A percentile compares a stretch with the other conserved stretches of the same genome.
Conservation (phyloP, 2,113 vertebrate species). For the Nesogale talazaci region DNA sequence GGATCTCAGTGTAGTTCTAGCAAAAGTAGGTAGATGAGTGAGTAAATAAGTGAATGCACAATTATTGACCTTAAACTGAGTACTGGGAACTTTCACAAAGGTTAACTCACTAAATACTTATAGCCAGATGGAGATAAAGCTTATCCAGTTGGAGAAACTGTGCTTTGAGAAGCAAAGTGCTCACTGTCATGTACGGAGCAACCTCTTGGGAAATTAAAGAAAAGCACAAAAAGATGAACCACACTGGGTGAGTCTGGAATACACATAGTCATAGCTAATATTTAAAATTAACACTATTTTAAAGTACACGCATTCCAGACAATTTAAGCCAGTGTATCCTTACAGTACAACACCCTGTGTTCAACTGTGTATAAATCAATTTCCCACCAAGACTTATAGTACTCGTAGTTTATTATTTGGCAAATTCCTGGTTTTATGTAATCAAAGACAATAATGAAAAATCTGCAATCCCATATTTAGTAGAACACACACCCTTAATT, state of each 20-base stretch:
- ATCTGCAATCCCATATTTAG: neutral
- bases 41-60: neutral
- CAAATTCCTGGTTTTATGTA: neutral
- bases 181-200: neutral
- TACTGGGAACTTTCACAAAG: neutral
- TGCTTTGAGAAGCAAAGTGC: neutral
- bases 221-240: neutral
- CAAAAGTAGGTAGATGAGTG: neutral
- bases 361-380: slow-evolving; percentile 1
- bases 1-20: neutral
- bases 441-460: slow-evolving; percentile 13
- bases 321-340: slow-evolving; percentile 24
- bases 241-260: neutral
- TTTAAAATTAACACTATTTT: neutral
- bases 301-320: neutral
- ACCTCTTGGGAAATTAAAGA: neutral
- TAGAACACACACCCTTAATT: neutral
- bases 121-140: neutral
- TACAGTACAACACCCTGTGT: neutral
- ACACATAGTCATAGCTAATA: neutral
- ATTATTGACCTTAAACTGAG: neutral
- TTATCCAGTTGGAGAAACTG: neutral
- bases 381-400: slow-evolving; percentile 24
- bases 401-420: neutral
- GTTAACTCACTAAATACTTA: neutral